These are phyloP conservation scores for Raja brachyura DNA, from an alignment of 2,113 vertebrate genomes.

Conservation along the genomic window DNA sequence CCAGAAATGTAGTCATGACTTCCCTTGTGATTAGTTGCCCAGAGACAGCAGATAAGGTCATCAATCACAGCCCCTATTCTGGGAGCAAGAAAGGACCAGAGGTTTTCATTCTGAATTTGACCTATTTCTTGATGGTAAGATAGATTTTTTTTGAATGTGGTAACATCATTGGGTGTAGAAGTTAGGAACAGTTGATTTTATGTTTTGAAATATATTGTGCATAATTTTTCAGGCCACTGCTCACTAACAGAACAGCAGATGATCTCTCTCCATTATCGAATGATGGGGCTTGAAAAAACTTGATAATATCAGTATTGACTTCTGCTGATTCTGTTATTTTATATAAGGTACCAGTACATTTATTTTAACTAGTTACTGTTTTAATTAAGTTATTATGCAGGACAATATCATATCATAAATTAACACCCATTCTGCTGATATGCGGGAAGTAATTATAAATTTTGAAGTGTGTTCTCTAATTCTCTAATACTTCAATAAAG, in stretches of 20 bases:
- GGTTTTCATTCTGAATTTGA: not conserved
- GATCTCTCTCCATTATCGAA: not conserved
- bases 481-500: too few species aligned
- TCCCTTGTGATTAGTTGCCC: not conserved
- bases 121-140: not conserved
- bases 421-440: not conserved
- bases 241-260: not conserved
- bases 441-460: not conserved
- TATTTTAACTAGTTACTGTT: not conserved
- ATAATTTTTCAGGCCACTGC: not conserved
- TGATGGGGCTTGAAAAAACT: slow-evolving; percentile 25
- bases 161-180: not conserved
- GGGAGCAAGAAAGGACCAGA: not conserved
- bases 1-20: not conserved
- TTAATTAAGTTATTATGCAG: not conserved
- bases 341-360: not conserved
- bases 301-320: not conserved
- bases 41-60: not conserved
- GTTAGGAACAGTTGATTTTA: not conserved
- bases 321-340: not conserved
- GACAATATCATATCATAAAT: not conserved
- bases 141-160: too few species aligned
- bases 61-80: not conserved
- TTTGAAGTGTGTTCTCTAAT: not conserved
- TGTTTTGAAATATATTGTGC: not conserved